phyloP scores from a whole-genome alignment of 2,888 invertebrate genomes.

The Hirtodrosophila confusa region DNA sequence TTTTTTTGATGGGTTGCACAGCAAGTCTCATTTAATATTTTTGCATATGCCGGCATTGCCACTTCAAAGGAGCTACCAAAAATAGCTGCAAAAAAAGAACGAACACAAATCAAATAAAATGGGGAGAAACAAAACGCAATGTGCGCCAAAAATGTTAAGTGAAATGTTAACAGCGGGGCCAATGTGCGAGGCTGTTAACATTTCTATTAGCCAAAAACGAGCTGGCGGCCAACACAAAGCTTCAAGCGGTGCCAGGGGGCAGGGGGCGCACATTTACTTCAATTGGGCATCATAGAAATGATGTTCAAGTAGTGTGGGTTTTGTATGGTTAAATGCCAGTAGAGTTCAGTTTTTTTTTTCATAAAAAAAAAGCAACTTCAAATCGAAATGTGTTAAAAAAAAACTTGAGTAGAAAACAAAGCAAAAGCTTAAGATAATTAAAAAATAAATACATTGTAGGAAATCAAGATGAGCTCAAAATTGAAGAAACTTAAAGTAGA shows the following conservation, averaged over 20 bases:
- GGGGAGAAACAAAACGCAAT: constrained; percentile 32
- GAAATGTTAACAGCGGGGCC: constrained; percentile 71
- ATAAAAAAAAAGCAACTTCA: no score
- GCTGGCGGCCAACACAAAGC: constrained; percentile 9
- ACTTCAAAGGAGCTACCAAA: constrained; percentile 68
- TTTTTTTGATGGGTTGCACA: constrained; percentile 29
- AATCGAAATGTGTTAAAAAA: no score
- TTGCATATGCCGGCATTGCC: constrained; percentile 67
- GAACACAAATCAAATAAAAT: constrained; percentile 13
- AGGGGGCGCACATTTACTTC: constrained; percentile 14
- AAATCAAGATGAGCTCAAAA: no score
- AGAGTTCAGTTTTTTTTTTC: neutral
- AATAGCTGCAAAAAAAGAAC: constrained; percentile 35
- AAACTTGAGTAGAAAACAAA: no score
- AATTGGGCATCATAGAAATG: constrained; percentile 12
- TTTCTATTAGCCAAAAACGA: constrained; percentile 61
- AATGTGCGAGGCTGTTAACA: constrained; percentile 62
- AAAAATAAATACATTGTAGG: no score
- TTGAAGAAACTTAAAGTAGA: no score
- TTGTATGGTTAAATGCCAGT: neutral
- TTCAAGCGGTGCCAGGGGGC: constrained; percentile 1
- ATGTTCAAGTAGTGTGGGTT: neutral
- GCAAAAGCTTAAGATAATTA: no score
- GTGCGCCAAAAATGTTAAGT: constrained; percentile 73
- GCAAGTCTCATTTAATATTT: constrained; percentile 76